Conservation (phyloP, 2,113 vertebrate genomes). For the Columbina picui region DNA sequence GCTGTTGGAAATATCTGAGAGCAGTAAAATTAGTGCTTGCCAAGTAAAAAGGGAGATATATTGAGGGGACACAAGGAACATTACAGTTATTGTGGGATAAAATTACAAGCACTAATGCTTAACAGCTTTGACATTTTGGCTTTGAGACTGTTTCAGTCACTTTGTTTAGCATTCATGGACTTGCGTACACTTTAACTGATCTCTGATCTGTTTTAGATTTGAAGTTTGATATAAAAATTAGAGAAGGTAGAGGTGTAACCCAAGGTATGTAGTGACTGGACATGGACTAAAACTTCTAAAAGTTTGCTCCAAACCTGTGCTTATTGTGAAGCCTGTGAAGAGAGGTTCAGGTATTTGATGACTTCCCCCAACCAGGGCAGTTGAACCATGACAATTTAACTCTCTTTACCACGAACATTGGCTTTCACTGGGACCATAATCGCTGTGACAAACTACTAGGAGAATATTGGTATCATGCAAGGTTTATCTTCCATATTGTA, state of each 20-base stretch:
- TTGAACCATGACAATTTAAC: background rate
- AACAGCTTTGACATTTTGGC: background rate
- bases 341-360: background rate
- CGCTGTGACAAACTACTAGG: background rate
- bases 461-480: background rate
- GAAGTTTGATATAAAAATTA: background rate
- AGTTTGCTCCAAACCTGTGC: background rate
- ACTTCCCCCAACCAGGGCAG: fast-evolving
- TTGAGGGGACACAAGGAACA: background rate
- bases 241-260: background rate
- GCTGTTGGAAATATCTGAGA: background rate
- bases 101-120: background rate
- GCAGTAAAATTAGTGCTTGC: background rate
- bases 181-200: background rate
- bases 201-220: background rate
- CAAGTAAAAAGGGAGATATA: background rate
- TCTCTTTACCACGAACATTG: background rate
- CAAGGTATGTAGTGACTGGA: background rate
- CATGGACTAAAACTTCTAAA: background rate
- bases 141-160: background rate
- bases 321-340: background rate
- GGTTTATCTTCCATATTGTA: background rate
- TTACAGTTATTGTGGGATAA: background rate
- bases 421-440: background rate
- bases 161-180: background rate